A percentile compares a stretch with the other conserved stretches of the same genome.
These are phyloP conservation scores for Rotaria magnacalcarata DNA, from an alignment of 2,888 invertebrate species.

Conservation along the genomic window DNA sequence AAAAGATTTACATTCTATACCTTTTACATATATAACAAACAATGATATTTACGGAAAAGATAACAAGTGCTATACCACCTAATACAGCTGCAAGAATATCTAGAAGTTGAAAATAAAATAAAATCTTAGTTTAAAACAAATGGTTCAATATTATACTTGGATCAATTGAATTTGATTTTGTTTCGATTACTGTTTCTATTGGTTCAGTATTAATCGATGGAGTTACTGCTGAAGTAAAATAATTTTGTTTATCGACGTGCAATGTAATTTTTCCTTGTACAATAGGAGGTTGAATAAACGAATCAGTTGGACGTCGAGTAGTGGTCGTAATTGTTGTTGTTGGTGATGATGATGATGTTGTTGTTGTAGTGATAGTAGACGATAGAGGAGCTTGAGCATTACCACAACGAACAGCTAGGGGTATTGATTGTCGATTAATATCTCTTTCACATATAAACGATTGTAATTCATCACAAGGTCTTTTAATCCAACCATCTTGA, in stretches of 20 bases:
- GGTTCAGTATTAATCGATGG: background rate
- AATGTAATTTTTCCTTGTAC: background rate
- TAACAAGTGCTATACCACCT: background rate
- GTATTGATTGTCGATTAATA: background rate
- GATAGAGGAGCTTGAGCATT: background rate
- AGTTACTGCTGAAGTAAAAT: background rate
- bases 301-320: background rate
- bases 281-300: background rate
- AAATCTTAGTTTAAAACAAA: background rate
- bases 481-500: background rate
- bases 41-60: background rate
- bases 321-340: background rate
- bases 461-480: background rate
- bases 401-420: background rate
- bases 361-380: background rate
- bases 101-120: background rate
- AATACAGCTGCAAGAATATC: background rate
- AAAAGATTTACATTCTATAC: background rate
- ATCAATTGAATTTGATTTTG: background rate
- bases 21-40: constrained; percentile 22
- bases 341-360: background rate
- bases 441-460: background rate
- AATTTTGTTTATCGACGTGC: background rate
- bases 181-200: background rate
- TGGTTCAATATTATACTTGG: background rate